A percentile compares a stretch with the other conserved stretches of the same genome.
Conservation (phyloP, 1,140 invertebrate genomes). For the Trypoxylus dichotomus region DNA sequence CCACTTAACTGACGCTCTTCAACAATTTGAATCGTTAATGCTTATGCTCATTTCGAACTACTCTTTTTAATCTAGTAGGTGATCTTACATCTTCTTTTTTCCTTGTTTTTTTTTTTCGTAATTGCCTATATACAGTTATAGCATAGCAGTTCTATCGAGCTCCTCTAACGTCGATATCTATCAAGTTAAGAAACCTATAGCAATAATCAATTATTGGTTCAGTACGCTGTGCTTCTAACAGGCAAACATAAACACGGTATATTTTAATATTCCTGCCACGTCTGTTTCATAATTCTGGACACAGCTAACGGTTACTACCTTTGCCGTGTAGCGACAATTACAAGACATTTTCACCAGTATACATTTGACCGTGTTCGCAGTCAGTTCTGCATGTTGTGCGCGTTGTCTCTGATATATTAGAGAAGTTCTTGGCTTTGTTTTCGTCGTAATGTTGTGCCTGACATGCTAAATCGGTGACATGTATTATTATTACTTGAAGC, state of each 20-base stretch:
- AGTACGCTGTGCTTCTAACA: background rate
- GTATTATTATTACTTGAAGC: background rate
- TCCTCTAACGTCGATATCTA: background rate
- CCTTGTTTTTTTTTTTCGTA: background rate
- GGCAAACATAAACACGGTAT: constrained; percentile 9
- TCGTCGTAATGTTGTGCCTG: background rate
- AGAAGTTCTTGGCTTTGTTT: background rate
- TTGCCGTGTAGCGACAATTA: constrained; percentile 8
- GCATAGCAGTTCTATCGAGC: background rate
- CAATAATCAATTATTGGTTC: background rate
- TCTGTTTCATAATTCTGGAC: constrained; percentile 15
- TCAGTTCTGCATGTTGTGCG: background rate
- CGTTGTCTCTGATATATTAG: background rate
- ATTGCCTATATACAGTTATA: background rate
- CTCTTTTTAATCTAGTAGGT: too few species aligned
- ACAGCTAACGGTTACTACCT: constrained; percentile 21
- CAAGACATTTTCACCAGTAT: constrained; percentile 20
- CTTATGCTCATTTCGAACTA: too few species aligned
- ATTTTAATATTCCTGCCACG: constrained; percentile 11
- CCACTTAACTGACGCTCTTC: too few species aligned
- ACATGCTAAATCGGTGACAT: background rate
- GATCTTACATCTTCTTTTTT: too few species aligned
- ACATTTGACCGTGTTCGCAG: background rate
- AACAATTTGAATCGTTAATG: too few species aligned
- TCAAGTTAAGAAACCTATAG: background rate